Percentiles rank a stretch among this genome's conserved stretches.
Evolutionary conservation across 1,140 invertebrate genomes (phyloP).

Genomic region (Aphaenogaster floridana): DNA sequence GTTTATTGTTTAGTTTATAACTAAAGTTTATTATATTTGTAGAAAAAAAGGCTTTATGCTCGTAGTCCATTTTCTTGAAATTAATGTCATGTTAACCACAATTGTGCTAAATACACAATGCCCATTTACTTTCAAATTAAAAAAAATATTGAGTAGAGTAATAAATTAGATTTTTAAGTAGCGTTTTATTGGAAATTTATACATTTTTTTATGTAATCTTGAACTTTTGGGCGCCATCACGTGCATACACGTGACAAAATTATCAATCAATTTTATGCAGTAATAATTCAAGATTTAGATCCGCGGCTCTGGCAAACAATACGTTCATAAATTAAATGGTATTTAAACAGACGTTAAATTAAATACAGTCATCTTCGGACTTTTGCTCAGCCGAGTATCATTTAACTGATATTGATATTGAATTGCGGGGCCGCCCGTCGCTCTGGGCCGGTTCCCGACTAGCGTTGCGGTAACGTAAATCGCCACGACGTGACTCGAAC

Average conservation of each 20-base stretch:
- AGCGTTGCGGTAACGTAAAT: constrained; percentile 33
- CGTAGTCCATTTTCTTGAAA: too few species aligned
- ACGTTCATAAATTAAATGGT: not conserved
- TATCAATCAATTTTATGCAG: not conserved
- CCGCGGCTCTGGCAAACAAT: not conserved
- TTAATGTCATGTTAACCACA: too few species aligned
- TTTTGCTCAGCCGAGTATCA: not conserved
- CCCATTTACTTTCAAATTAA: too few species aligned
- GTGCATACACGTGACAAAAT: not conserved
- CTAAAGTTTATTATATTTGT: too few species aligned
- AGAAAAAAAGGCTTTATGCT: too few species aligned
- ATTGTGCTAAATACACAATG: too few species aligned
- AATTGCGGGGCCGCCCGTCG: not conserved
- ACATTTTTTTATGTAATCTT: too few species aligned
- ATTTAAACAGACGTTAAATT: not conserved
- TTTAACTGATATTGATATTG: not conserved
- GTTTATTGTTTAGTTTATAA: too few species aligned
- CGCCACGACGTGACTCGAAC: not conserved
- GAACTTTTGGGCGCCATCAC: too few species aligned
- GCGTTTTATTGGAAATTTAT: too few species aligned
- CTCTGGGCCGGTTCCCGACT: not conserved
- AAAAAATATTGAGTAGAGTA: too few species aligned
- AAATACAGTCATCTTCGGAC: not conserved
- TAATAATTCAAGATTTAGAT: not conserved
- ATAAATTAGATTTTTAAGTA: too few species aligned